phyloP scores from a whole-genome alignment of 2,113 vertebrate genomes.

The Urocolius indicus region DNA sequence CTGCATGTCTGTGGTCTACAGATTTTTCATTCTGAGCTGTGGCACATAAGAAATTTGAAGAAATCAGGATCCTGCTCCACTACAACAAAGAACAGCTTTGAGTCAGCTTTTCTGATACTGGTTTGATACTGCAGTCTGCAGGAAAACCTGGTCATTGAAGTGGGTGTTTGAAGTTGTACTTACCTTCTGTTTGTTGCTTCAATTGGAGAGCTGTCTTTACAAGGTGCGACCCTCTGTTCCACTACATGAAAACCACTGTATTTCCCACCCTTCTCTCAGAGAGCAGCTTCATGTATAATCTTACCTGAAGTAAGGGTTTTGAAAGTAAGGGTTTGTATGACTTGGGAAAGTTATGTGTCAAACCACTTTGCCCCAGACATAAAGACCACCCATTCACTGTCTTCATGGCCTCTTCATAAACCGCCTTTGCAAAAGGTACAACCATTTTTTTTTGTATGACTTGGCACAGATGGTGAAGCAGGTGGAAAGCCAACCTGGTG shows the following conservation, averaged over 20 bases:
- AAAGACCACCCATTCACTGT: background rate
- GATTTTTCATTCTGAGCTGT: background rate
- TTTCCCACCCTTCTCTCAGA: background rate
- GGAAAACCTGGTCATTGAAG: background rate
- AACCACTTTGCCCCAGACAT: background rate
- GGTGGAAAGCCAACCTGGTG: background rate
- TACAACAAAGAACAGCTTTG: background rate
- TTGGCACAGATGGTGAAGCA: background rate
- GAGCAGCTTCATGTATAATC: background rate
- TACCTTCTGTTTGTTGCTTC: background rate
- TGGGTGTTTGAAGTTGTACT: background rate
- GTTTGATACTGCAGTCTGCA: background rate
- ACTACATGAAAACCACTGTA: background rate
- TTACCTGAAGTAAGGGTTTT: background rate
- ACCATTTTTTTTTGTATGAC: background rate
- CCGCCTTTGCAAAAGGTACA: background rate
- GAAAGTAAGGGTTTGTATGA: no score
- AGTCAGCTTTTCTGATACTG: background rate
- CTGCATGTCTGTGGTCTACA: background rate
- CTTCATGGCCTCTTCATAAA: background rate
- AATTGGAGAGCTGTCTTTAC: background rate
- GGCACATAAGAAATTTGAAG: accelerated
- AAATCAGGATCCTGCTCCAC: background rate
- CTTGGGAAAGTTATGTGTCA: accelerated
- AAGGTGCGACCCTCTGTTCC: background rate